Evolutionary conservation across 1,140 invertebrate species (phyloP), one percentile per base, ranked within the genome.

Genomic region (Mesaphorura yosii): DNA sequence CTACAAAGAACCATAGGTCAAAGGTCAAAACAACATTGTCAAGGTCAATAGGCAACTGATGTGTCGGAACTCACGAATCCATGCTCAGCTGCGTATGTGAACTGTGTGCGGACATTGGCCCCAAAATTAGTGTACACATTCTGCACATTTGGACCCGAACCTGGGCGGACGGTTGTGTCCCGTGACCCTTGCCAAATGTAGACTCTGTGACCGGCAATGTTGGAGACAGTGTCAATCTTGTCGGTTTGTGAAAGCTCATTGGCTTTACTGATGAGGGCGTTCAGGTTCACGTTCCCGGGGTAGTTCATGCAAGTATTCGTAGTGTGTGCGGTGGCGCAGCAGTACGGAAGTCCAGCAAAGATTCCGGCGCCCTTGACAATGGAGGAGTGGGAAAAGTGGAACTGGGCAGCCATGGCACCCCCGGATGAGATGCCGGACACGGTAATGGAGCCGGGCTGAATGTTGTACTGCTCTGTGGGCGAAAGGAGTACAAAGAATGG

Each of bases 161-260:
- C 66, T 60, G 66, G 69, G 31, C 64, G 62, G 2, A 71, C 67
- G 3, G 67, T 64, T 0, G 65, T 52, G 48, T 72, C 70, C 14
- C 53, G 19, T 6, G 55, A 58, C 12, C 70, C 70, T 50, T 64
- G 60, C 55, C 67, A 71, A 34, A 71, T 66, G 58, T 64, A 71
- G 5, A 70, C 66, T 25, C 58, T 64, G 47, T 67, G 65, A 26
- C 64, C 61, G 29, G 27, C 38, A 28, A 72, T 50, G 48, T 68
- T 62, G 3, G 51, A 56, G 7, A 66, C 65, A 10, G 64, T 38
- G 53, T 72, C 70, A 53, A 69, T 66, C 46, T 64, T 61, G 6
- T 64, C 66, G n/a, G 55, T 39, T 1, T 50, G n/a, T 1, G 64
- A 62, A 0, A 64, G 59, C 1, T 61, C 48, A 6, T 64, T 39